phyloP scores from a whole-genome alignment of 2,888 invertebrate species.

The Sesamia inferens region DNA sequence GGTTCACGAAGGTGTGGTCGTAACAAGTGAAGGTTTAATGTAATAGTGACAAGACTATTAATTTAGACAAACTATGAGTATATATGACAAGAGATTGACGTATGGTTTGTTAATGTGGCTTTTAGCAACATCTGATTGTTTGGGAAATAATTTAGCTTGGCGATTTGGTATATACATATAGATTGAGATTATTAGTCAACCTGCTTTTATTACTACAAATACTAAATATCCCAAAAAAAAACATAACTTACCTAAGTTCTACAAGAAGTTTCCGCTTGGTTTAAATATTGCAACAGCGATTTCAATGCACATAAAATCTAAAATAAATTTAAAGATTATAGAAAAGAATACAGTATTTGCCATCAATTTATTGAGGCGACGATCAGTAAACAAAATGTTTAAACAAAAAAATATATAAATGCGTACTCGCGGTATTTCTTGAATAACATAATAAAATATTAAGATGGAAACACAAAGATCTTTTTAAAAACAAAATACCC shows the following conservation, averaged over 20 bases:
- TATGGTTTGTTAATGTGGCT: conserved; percentile 9
- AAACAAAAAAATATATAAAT: conserved; percentile 41
- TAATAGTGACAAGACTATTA: conserved; percentile 12
- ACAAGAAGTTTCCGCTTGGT: background rate
- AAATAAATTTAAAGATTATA: conserved; percentile 1
- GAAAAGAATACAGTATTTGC: conserved; percentile 41
- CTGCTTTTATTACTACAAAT: background rate
- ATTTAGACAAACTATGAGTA: conserved; percentile 27
- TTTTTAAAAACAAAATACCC: conserved; percentile 83
- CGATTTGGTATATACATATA: background rate
- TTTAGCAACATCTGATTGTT: background rate
- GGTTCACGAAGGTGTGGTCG: conserved; percentile 16
- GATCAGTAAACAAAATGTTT: conserved; percentile 55
- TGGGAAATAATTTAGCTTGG: background rate
- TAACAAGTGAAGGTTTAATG: conserved; percentile 26
- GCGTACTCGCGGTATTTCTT: conserved; percentile 63
- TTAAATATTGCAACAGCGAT: background rate
- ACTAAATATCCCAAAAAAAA: too few species aligned
- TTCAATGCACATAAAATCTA: background rate
- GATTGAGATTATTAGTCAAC: background rate
- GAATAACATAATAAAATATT: conserved; percentile 84
- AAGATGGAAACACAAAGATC: conserved; percentile 84
- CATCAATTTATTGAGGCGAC: conserved; percentile 58
- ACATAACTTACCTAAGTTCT: background rate
- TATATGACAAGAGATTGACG: conserved; percentile 42